Base-by-base conservation (phyloP, 1,140 invertebrate species). In the Himalopsyche phryganea region DNA sequence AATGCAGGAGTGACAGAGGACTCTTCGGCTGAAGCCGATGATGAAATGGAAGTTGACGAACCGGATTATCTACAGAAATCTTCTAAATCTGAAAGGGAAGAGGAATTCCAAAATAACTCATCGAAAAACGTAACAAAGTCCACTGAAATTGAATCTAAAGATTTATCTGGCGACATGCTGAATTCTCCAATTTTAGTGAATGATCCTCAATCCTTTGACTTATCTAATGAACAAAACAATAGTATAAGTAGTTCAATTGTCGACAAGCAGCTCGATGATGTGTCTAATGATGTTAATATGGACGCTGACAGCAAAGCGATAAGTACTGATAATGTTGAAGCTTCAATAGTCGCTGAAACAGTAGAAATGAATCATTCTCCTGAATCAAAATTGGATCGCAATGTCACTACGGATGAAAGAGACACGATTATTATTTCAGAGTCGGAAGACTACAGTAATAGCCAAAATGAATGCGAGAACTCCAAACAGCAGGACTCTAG, bases 11-110 rank as follows among this genome's bases (percentile, higher is more conserved):
- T 9, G 57, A 77, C 75, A 23, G 81, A 83, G 69, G 81, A 83
- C 68, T 83, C 81, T 0, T 82, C 79, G 17, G 81, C 80, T 3
- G 81, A 83, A 67, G 81, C 80, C 15, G 81, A 82, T 68, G 81
- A 84, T 66, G 81, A 84, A 67, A 82, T 82, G 81, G 81, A 83
- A 63, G 77, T 80, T 19, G 80, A 84, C 50, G 80, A 83, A 67
- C 67, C 72, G 10, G 73, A 78, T 60, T 52, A 61, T 54, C 17
- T 59, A 42, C 44, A 56, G 40, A 60, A 57, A 52, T 36, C 48
- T 15, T 32, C 20, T n/a, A 55, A 51, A 23, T 50, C 50, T 36
- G 44, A 57, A 9, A 61, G 56, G 53, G 57, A 59, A 19, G n/a
- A 28, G 9, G 4, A 28, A 28, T 28, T 28, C 9, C 23, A 3